Conservation (phyloP, 2,888 invertebrate genomes). For the Carterocephalus palaemon region DNA sequence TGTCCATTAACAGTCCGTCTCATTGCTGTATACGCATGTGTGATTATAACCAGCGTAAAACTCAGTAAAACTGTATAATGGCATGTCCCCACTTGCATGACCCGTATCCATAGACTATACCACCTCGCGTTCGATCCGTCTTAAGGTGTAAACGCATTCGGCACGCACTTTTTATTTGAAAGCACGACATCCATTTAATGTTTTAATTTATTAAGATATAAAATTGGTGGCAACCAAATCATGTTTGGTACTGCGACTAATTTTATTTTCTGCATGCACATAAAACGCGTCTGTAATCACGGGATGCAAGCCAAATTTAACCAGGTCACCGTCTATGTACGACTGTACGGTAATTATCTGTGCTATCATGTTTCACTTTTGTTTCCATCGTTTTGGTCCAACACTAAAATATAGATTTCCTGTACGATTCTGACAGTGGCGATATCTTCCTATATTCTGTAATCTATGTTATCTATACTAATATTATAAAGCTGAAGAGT, state of each 20-base stretch:
- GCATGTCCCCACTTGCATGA: too few species aligned
- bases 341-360: slow-evolving; percentile 23
- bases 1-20: slow-evolving; percentile 50
- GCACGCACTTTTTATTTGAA: slow-evolving; percentile 32
- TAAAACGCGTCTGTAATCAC: slow-evolving; percentile 13
- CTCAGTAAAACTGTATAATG: slow-evolving; percentile 17
- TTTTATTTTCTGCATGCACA: background rate
- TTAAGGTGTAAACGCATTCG: slow-evolving; percentile 30
- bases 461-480: too few species aligned
- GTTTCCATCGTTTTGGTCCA: slow-evolving; percentile 7
- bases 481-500: too few species aligned
- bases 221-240: background rate
- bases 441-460: too few species aligned
- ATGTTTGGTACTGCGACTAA: background rate
- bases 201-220: slow-evolving; percentile 12
- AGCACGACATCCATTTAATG: background rate
- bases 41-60: slow-evolving; percentile 36
- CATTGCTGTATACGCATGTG: slow-evolving; percentile 48
- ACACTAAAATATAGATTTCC: too few species aligned
- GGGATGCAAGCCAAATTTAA: slow-evolving; percentile 28
- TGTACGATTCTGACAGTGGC: too few species aligned
- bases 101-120: too few species aligned
- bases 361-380: slow-evolving; percentile 13
- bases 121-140: too few species aligned
- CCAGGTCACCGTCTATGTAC: slow-evolving; percentile 22